Evolutionary conservation across 2,888 invertebrate species (phyloP).

Genomic region (Eupithecia pulchellata): DNA sequence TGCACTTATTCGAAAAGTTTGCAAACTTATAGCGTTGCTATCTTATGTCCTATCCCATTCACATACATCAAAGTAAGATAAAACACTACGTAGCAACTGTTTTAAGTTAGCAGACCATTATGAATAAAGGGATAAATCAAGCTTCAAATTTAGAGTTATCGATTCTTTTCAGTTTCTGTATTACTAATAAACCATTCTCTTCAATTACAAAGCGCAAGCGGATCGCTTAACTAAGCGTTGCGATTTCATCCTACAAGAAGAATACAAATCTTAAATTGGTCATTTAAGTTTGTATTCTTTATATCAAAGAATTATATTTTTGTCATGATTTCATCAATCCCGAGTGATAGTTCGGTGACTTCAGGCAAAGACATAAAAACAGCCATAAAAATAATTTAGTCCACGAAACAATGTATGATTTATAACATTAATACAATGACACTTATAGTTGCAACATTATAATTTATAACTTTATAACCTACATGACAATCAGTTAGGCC

Average conservation of each 20-base stretch:
- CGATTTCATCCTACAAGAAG: not conserved
- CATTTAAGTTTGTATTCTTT: no score
- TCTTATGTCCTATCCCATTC: no score
- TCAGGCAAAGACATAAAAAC: not conserved
- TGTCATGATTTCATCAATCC: not conserved
- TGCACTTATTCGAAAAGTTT: no score
- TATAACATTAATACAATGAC: not conserved
- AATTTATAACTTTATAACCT: not conserved
- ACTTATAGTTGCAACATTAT: not conserved
- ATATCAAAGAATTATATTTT: no score
- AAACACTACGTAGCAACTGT: no score
- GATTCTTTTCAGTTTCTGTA: no score
- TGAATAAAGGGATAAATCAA: no score
- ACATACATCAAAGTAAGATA: no score
- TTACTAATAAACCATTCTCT: not conserved
- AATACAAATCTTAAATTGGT: no score
- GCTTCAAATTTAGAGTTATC: no score
- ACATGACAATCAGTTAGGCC: slow-evolving; percentile 24
- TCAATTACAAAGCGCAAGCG: not conserved
- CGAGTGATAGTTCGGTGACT: not conserved
- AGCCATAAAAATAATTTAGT: not conserved
- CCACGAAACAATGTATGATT: not conserved
- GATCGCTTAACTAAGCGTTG: not conserved
- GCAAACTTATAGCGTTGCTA: no score
- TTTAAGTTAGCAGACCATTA: no score